phyloP scores from a whole-genome alignment of 1,140 invertebrate genomes.

The Penaeus japonicus region DNA sequence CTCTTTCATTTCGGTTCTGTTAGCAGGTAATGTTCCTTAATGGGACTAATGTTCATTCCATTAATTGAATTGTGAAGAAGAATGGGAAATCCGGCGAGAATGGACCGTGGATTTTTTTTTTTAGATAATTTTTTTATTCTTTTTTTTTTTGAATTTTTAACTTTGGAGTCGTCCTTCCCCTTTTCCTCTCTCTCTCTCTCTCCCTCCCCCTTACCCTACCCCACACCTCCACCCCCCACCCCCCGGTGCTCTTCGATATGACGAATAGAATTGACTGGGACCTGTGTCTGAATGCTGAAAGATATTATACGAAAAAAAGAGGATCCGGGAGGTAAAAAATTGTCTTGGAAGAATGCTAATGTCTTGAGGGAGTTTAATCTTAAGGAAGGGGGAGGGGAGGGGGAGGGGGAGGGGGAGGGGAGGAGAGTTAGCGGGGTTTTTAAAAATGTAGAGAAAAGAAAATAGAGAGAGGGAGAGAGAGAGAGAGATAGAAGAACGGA shows the following conservation, averaged over 20 bases:
- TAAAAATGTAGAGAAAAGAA: too few species aligned
- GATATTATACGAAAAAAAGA: constrained; percentile 23
- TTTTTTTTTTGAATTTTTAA: too few species aligned
- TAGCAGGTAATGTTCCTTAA: constrained; percentile 45
- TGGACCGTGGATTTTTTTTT: constrained; percentile 9
- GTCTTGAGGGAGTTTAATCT: constrained; percentile 33
- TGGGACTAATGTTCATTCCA: constrained; percentile 53
- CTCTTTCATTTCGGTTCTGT: constrained; percentile 41
- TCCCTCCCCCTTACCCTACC: too few species aligned
- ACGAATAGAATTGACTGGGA: constrained; percentile 11
- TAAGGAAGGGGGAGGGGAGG: too few species aligned
- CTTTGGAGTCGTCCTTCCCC: too few species aligned
- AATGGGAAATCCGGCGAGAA: constrained; percentile 9
- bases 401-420: too few species aligned
- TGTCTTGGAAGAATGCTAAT: constrained; percentile 32
- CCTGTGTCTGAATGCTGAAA: neutral
- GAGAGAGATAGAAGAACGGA: too few species aligned
- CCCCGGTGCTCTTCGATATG: constrained; percentile 31
- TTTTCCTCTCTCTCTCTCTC: too few species aligned
- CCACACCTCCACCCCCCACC: too few species aligned
- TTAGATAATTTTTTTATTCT: neutral
- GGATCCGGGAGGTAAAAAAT: constrained; percentile 3
- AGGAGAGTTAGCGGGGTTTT: too few species aligned
- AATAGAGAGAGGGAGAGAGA: too few species aligned
- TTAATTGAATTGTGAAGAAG: constrained; percentile 51